Base-by-base conservation (phyloP, 2,888 invertebrate genomes). In the Brenthis hecate region DNA sequence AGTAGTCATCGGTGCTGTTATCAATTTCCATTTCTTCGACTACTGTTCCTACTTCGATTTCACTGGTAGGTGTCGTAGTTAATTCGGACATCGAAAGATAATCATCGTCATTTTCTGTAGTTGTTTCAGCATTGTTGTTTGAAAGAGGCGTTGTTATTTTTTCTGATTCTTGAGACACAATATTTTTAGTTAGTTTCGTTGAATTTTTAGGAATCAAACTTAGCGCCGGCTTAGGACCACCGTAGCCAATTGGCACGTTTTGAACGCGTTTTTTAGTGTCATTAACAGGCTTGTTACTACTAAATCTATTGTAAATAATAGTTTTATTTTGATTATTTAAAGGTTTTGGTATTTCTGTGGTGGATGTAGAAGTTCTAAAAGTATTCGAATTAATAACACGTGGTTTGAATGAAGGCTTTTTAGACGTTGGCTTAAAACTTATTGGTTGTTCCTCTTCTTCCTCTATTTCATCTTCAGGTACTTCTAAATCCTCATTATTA, bases 211-310 rank as follows among this genome's bases (percentile, higher is more conserved):
- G 47, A 50, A 69, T 72, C 60, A 75, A 75, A 50, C 74, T 72
- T 68, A 62, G 75, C 28, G 71, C 63, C 23, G 69, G 32, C 71
- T 80, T 80, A 61, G 86, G 80, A 56, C 73, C 72, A 66, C 77
- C 85, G 65, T 92, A 92, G 36, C 90, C 92, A 60, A 84, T 77
- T 13, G 92, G 91, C 13, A 92, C 87, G 74, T 92, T 92, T 79
- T 89, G 89, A 0, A 91, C 88, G 13, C 92, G 85, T 74, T 87
- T 92, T 55, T 89, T 89, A 13, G 80, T 83, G 65, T 86, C 85
- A 74, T 81, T 81, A 6, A 78, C 73, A 16, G 86, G 81, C 75
- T 84, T 88, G 56, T 84, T 88, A 48, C 80, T 77, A 56, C 80
- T 75, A 75, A 89, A 85, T 77, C 88, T 86, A 66, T 81, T 89